Percentiles rank a stretch among this genome's conserved stretches.
Conservation (phyloP, 2,113 vertebrate genomes). For the Urocynchramus pylzowi region DNA sequence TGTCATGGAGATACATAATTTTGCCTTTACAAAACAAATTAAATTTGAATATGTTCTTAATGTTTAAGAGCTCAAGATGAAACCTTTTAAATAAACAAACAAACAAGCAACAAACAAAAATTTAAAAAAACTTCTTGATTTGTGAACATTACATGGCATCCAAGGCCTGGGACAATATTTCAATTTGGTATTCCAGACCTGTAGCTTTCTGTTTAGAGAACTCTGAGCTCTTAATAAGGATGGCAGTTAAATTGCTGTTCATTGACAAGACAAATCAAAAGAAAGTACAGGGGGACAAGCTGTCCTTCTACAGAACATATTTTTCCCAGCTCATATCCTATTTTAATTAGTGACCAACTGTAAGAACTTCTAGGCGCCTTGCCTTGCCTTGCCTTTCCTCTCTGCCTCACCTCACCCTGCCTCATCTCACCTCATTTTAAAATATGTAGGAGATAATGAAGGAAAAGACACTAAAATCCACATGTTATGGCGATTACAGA, state of each 20-base stretch:
- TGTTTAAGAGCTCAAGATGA: not conserved
- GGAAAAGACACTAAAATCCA: not conserved
- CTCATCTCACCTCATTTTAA: not conserved
- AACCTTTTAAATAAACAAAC: not conserved
- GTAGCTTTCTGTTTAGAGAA: not conserved
- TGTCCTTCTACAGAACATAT: not conserved
- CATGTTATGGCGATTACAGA: not conserved
- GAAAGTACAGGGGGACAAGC: not conserved
- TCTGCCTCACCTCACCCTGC: not conserved
- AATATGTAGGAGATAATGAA: not conserved
- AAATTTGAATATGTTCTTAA: not conserved
- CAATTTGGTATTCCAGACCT: not conserved
- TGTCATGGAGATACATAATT: not conserved
- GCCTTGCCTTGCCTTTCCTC: no score
- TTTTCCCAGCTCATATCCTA: not conserved
- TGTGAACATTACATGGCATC: not conserved
- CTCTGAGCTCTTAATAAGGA: not conserved
- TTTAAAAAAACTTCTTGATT: no score
- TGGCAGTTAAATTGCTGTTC: not conserved
- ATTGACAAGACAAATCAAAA: not conserved
- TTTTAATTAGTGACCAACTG: not conserved
- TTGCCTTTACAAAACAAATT: not conserved
- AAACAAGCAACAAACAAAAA: not conserved
- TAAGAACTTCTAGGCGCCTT: not conserved
- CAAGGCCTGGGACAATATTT: not conserved